Conservation (phyloP, 2,113 vertebrate species). For the Crotophaga sulcirostris region DNA sequence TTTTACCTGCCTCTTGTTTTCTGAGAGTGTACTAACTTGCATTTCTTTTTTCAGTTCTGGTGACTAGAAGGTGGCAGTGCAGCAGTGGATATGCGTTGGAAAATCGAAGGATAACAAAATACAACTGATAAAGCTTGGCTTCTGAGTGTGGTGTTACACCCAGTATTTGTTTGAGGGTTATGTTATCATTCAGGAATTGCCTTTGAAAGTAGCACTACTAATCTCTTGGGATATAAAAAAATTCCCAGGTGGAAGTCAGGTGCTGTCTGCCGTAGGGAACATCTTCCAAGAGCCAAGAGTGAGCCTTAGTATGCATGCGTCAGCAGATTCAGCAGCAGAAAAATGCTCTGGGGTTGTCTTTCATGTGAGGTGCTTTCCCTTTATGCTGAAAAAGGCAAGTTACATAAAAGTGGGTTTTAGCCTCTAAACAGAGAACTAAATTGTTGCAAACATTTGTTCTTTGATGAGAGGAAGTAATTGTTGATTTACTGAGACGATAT, state of each 20-base stretch:
- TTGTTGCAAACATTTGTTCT: no score
- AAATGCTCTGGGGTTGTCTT: not conserved
- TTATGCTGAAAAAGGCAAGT: not conserved
- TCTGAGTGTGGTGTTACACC: not conserved
- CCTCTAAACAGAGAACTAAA: not conserved
- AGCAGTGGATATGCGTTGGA: not conserved
- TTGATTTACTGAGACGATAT: not conserved
- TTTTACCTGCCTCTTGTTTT: not conserved
- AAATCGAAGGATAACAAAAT: not conserved
- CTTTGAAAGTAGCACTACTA: not conserved
- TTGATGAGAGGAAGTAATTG: not conserved
- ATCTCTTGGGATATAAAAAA: not conserved
- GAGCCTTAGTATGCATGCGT: not conserved
- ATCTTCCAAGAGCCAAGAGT: not conserved
- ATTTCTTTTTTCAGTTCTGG: slow-evolving; percentile 1
- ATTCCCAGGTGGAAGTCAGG: not conserved
- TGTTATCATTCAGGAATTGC: not conserved
- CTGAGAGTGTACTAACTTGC: not conserved
- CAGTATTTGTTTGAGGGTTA: not conserved
- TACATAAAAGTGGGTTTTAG: not conserved
- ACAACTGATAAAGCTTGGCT: not conserved
- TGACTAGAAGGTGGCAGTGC: not conserved
- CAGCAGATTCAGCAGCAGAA: not conserved
- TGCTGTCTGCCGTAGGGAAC: not conserved
- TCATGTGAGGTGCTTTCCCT: accelerated